These are phyloP conservation scores for Dicerorhinus sumatrensis DNA, from an alignment of 2,113 vertebrate species.

Conservation along the genomic window DNA sequence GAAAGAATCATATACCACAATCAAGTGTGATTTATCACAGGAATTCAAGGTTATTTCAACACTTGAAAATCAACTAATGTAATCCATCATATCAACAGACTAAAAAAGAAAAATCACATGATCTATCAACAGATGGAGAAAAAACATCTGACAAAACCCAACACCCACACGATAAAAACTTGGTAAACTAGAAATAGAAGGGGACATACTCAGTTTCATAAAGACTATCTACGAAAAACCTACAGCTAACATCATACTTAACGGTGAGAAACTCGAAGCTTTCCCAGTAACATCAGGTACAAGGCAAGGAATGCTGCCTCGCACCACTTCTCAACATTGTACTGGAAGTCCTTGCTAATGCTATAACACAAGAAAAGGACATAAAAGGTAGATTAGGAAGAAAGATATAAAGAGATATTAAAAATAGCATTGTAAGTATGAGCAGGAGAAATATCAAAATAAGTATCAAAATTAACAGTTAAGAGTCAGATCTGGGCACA, in stretches of 20 bases:
- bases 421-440: not conserved
- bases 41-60: not conserved
- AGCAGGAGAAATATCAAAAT: not conserved
- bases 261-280: not conserved
- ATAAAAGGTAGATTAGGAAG: not conserved
- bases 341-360: not conserved
- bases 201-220: not conserved
- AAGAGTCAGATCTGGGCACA: not conserved
- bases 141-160: not conserved
- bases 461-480: not conserved
- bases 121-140: not conserved
- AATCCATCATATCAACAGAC: not conserved
- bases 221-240: not conserved
- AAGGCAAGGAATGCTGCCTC: not conserved
- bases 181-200: not conserved
- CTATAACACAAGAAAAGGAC: not conserved
- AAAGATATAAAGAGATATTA: not conserved
- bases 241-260: not conserved
- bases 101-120: not conserved
- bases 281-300: not conserved
- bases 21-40: not conserved
- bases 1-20: not conserved
- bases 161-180: not conserved
- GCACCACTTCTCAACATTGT: not conserved
- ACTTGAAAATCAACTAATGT: not conserved